Base-by-base conservation (phyloP, 2,797 vertebrate genomes). In the Capromys pilorides region DNA sequence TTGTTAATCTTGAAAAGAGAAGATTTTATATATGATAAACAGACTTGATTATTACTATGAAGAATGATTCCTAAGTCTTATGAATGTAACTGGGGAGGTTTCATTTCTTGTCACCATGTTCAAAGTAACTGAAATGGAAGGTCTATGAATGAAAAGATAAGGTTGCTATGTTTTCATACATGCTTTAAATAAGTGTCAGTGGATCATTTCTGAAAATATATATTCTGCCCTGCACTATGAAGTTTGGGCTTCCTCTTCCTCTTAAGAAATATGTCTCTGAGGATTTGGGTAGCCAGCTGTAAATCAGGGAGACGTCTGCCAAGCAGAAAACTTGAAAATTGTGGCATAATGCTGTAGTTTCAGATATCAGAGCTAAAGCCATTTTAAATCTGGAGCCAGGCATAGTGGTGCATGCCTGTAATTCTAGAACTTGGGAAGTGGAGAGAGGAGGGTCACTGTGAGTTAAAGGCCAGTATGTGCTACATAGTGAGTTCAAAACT, bases 111-210 rank as follows among this genome's bases (percentile, higher is more conserved):
- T 96, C 86, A 95, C 92, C 94, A 83, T 97, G 93, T 91, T 91
- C 75, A 95, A 96, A 97, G 94, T 94, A 97, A 96, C 6, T 96
- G 92, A 97, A 97, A 95, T 77, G 90, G 71, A 90, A 89, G 94
- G 92, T 80, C 73, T 96, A 85, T 93, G 93, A 95, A 96, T 94
- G 95, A 97, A 97, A 97, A 90, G 54, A 94, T 97, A 97, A 12
- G 26, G 26, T 45, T 45, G 45, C 16, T 82, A 19, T 93, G 92
- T 97, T 97, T 97, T 82, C 95, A 96, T 97, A 97, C 91, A 83
- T 24, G 92, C 93, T 96, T 97, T 88, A 95, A 95, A 36, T 96
- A 86, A 94, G 95, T 97, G 87, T 96, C 94, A 96, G 94, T 95
- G 97, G 69, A 59, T 88, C 92, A 77, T 91, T 95, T 83, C 88